A percentile compares a stretch with the other conserved stretches of the same genome.
Evolutionary conservation across 2,797 vertebrate genomes (phyloP).

Genomic region (Cebuella pygmaea): DNA sequence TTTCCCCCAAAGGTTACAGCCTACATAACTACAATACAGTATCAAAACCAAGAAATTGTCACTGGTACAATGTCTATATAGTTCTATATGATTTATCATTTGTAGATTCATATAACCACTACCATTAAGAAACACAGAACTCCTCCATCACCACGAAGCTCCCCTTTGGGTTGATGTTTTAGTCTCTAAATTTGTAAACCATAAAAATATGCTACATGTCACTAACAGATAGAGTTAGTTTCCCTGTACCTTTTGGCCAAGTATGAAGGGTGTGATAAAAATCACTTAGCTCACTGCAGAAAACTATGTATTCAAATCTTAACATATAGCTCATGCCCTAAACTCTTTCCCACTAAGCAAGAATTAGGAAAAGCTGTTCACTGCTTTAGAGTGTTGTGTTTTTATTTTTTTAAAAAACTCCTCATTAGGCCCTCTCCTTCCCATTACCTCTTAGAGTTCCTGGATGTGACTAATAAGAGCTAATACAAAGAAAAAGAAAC

Average conservation of each 20-base stretch:
- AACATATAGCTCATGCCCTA: background rate
- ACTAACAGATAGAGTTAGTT: background rate
- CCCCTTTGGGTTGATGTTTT: background rate
- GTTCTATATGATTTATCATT: background rate
- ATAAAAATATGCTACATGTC: background rate
- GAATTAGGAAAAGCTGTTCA: background rate
- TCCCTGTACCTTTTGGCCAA: background rate
- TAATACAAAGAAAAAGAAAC: background rate
- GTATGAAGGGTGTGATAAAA: background rate
- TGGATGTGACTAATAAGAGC: background rate
- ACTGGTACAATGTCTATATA: background rate
- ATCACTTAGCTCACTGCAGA: background rate
- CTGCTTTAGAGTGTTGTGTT: background rate
- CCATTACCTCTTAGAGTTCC: background rate
- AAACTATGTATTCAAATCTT: background rate
- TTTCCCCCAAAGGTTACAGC: background rate
- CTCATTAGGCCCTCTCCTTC: background rate
- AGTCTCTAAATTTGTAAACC: constrained; percentile 10
- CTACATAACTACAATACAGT: background rate
- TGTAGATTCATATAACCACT: background rate
- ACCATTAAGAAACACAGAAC: background rate
- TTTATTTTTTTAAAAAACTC: constrained; percentile 6
- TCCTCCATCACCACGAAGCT: background rate
- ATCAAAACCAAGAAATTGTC: background rate
- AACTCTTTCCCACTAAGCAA: background rate